These are phyloP conservation scores for Hirtodrosophila cameraria DNA, from an alignment of 2,888 invertebrate species.

Conservation along the genomic window DNA sequence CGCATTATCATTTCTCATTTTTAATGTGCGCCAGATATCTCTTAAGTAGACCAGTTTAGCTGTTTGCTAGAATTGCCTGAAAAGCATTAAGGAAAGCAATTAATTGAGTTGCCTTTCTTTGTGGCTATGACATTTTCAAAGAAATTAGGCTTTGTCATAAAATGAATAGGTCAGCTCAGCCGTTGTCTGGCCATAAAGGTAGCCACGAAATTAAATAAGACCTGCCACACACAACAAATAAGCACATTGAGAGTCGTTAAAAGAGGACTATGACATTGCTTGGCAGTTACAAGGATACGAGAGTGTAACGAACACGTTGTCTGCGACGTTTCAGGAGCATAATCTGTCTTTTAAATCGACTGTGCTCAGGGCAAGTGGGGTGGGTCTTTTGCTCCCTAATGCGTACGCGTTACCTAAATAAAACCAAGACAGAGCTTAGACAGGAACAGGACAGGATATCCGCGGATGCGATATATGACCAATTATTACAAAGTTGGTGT, in stretches of 20 bases:
- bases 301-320: too few relatives aligned
- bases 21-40: conserved; percentile 30
- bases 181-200: conserved; percentile 28
- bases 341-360: too few relatives aligned
- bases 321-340: too few relatives aligned
- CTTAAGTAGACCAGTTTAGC: conserved; percentile 10
- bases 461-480: too few relatives aligned
- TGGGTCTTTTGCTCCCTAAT: too few relatives aligned
- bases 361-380: too few relatives aligned
- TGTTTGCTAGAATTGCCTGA: background rate
- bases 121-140: background rate
- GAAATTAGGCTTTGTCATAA: conserved; percentile 28
- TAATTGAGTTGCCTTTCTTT: conserved; percentile 28
- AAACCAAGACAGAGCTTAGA: too few relatives aligned
- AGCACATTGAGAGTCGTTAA: conserved; percentile 48
- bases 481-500: too few relatives aligned
- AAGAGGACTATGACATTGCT: conserved; percentile 29
- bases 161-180: background rate
- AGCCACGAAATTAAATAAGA: conserved; percentile 45
- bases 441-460: too few relatives aligned
- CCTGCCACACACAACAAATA: conserved; percentile 27
- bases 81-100: conserved; percentile 8
- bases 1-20: conserved; percentile 23
- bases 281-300: conserved; percentile 18
- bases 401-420: too few relatives aligned